These are phyloP conservation scores for Eutrigla gurnardus DNA, from an alignment of 2,797 vertebrate species.

Conservation along the genomic window DNA sequence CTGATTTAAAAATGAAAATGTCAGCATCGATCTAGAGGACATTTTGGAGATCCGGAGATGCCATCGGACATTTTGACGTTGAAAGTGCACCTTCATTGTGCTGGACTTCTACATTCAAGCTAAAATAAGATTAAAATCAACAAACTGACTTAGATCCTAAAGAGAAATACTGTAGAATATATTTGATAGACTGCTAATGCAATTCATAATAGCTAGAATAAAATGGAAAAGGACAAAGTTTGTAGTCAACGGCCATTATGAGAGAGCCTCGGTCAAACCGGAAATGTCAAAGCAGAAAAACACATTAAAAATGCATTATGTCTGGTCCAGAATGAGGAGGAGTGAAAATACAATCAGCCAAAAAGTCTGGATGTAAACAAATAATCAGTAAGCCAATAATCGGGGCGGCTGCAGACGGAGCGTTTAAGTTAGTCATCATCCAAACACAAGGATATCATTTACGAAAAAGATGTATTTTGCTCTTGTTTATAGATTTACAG, in stretches of 20 bases:
- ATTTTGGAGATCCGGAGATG: background rate
- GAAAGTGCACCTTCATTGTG: background rate
- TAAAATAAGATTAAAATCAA: background rate
- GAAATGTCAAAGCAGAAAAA: constrained; percentile 66
- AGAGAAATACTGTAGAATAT: background rate
- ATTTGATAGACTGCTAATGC: background rate
- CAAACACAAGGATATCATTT: constrained; percentile 59
- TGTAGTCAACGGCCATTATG: constrained; percentile 23
- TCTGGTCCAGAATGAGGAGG: constrained; percentile 59
- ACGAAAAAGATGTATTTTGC: constrained; percentile 44
- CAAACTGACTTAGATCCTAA: background rate
- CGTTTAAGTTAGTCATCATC: constrained; percentile 65
- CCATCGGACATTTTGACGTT: background rate
- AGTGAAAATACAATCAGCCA: constrained; percentile 68
- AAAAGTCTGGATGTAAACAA: constrained; percentile 65
- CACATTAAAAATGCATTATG: constrained; percentile 71
- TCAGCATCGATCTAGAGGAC: constrained; percentile 14
- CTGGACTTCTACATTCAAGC: background rate
- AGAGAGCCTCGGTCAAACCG: constrained; percentile 53
- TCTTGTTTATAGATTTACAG: constrained; percentile 50
- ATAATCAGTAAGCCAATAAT: constrained; percentile 73
- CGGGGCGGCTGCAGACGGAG: constrained; percentile 34
- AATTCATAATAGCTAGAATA: background rate
- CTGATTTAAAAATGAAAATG: background rate
- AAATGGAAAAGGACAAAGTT: constrained; percentile 23